Evolutionary conservation across 2,888 invertebrate species (phyloP), one percentile per base, ranked within the genome.

Genomic region (Aspidiotus rigidus): DNA sequence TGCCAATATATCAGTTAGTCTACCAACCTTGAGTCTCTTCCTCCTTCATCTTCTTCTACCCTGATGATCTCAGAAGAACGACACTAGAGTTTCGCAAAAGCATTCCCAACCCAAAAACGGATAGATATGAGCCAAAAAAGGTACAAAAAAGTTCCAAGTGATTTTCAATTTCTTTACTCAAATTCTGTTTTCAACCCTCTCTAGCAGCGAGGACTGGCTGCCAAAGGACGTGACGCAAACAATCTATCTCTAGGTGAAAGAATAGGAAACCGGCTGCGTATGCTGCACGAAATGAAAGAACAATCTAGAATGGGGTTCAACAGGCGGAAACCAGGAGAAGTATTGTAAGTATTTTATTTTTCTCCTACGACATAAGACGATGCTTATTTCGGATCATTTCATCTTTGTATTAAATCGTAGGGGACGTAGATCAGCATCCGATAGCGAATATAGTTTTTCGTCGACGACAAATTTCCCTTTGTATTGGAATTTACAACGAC

Each of bases 271-370:
- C 59, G 67, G n/a, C 39, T 67, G 11, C 10, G 67, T 56, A 67
- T 67, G 59, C 53, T 67, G 15, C 67, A 67, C 15, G 67, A 67
- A 44, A 67, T 67, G 67, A 67, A 67, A 49, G 67, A 67, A 40
- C 67, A 67, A 67, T 59, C 67, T 15, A 49, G 59, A 40, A 57
- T 17, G 15, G 42, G 42, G 16, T 17, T 5, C 9, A 67, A 67
- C 13, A 39, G 60, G n/a, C 59, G 60, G 49, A 67, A 67, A 60
- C 44, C 57, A 39, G 49, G 49, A 7, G 67, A 67, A 60, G n/a
- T 40, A 7, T 60, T 67, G 67, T 67, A 15, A 67, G 67, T 64
- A 44, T 11, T 15, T 40, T 60, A 39, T 28, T 39, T n/a, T 7
- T 28, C 13, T 10, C 60, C 1, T 13, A 3, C 41, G n/a, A n/a